Evolutionary conservation across 2,888 invertebrate species (phyloP).

Genomic region (Macropis europaea): DNA sequence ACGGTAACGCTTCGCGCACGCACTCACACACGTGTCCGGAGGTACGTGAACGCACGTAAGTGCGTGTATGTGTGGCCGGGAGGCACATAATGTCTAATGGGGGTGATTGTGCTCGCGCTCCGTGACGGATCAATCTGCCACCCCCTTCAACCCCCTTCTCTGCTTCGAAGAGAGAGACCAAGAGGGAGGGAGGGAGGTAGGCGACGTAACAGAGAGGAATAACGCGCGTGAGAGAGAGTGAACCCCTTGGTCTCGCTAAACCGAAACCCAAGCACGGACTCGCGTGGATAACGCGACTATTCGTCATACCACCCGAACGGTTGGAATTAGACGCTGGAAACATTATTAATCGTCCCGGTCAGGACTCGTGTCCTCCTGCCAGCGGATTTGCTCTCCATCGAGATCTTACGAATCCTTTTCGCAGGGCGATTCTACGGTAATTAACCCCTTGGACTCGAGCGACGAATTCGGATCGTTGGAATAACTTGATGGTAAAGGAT

Average conservation of each 20-base stretch:
- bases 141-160: constrained; percentile 70
- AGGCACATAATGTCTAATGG: constrained; percentile 79
- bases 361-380: neutral
- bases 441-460: too few relatives aligned
- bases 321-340: constrained; percentile 56
- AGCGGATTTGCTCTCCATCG: constrained; percentile 12
- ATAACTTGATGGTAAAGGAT: too few relatives aligned
- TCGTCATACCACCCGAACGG: constrained; percentile 70
- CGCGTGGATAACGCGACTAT: constrained; percentile 74
- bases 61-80: constrained; percentile 66
- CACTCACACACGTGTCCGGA: constrained; percentile 1
- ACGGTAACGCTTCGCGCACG: constrained; percentile 46
- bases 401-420: constrained; percentile 29
- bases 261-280: constrained; percentile 71
- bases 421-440: constrained; percentile 34
- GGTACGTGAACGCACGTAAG: constrained; percentile 54
- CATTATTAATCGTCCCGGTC: constrained; percentile 54
- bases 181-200: constrained; percentile 13
- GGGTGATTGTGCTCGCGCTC: constrained; percentile 79
- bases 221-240: neutral
- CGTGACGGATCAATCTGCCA: constrained; percentile 80
- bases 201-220: neutral
- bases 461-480: too few relatives aligned
- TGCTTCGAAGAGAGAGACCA: constrained; percentile 51
- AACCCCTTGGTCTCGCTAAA: constrained; percentile 65